Evolutionary conservation across 2,113 vertebrate genomes (phyloP).

Genomic region (Mobula hypostoma): DNA sequence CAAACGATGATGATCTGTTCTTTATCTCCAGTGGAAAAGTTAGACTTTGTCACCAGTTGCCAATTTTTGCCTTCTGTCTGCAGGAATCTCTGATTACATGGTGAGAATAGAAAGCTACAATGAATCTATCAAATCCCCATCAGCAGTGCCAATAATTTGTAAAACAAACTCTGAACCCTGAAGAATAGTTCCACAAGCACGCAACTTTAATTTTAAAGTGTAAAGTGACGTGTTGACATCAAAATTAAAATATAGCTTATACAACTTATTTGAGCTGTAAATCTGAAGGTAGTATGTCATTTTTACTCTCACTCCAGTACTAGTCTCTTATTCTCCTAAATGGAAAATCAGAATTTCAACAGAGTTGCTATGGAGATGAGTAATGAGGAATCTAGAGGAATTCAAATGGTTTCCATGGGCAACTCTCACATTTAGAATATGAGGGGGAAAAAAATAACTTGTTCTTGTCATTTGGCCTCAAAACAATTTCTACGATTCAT

Average conservation of each 20-base stretch:
- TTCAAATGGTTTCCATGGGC: background rate
- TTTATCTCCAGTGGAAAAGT: conserved; percentile 28
- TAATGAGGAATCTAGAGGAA: background rate
- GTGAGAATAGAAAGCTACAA: background rate
- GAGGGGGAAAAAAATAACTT: too few relatives aligned
- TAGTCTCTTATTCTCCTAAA: too few relatives aligned
- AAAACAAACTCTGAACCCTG: background rate
- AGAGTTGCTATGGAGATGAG: background rate
- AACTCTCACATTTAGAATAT: too few relatives aligned
- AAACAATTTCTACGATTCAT: too few relatives aligned
- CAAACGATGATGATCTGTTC: background rate
- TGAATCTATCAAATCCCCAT: background rate
- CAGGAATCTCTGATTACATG: conserved; percentile 38
- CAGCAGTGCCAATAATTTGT: background rate
- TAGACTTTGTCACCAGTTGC: conserved; percentile 39
- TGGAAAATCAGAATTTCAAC: background rate
- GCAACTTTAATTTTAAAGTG: background rate
- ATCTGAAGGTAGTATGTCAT: background rate
- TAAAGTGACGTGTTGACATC: background rate
- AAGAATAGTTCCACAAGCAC: background rate
- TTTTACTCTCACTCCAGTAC: background rate
- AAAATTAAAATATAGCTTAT: background rate
- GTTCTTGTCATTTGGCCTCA: too few relatives aligned
- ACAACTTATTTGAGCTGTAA: background rate
- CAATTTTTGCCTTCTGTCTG: conserved; percentile 42